Conservation (phyloP, 1,140 invertebrate species). For the Drosophila nasuta region DNA sequence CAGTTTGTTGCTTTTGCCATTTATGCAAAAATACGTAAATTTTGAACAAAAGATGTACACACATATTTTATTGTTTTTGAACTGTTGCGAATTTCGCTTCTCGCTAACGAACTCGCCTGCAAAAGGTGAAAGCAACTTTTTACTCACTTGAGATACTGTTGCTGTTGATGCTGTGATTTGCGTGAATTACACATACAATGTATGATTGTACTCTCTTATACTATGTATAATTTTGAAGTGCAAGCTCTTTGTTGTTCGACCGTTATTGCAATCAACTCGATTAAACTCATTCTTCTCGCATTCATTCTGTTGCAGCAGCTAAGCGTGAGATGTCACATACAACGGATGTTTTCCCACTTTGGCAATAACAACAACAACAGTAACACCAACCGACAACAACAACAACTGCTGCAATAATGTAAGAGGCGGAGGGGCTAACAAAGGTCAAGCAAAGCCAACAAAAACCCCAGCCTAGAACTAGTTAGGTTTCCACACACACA, state of each 20-base stretch:
- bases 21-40: slow-evolving; percentile 76
- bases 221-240: slow-evolving; percentile 49
- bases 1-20: slow-evolving; percentile 78
- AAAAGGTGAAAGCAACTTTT: slow-evolving; percentile 76
- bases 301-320: slow-evolving; percentile 57
- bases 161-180: slow-evolving; percentile 40
- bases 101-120: slow-evolving; percentile 45
- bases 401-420: slow-evolving; percentile 69
- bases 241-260: slow-evolving; percentile 61
- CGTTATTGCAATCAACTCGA: slow-evolving; percentile 65
- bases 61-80: slow-evolving; percentile 64
- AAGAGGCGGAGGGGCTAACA: slow-evolving; percentile 56
- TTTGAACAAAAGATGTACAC: slow-evolving; percentile 52
- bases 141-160: slow-evolving; percentile 4
- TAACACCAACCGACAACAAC: neutral
- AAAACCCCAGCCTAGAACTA: slow-evolving; percentile 74
- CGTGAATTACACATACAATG: slow-evolving; percentile 17
- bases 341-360: slow-evolving; percentile 57
- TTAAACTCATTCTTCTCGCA: slow-evolving; percentile 52
- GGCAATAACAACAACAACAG: slow-evolving; percentile 41
- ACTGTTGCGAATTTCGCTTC: slow-evolving; percentile 51
- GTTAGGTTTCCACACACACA: slow-evolving; percentile 69
- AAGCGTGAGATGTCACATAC: slow-evolving; percentile 56
- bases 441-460: slow-evolving; percentile 64
- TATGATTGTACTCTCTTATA: slow-evolving; percentile 9